phyloP scores from a whole-genome alignment of 2,113 vertebrate genomes.

The Copsychus sechellarum region DNA sequence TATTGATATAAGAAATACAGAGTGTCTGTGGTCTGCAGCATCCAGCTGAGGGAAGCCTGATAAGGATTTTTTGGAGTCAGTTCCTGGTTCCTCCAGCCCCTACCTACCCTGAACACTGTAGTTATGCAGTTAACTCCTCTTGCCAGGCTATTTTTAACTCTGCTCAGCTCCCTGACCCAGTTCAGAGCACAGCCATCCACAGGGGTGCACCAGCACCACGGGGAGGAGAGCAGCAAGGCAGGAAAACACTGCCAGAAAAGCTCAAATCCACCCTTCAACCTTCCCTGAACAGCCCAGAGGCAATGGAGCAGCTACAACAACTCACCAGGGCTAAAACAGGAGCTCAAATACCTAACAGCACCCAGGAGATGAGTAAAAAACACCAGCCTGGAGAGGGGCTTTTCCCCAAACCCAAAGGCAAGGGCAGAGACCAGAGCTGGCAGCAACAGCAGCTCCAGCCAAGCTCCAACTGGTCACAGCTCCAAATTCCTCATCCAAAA shows the following conservation, averaged over 20 bases:
- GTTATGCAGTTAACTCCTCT: neutral
- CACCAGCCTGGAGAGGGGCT: neutral
- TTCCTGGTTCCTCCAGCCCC: neutral
- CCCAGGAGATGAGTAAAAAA: neutral
- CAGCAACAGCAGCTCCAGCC: neutral
- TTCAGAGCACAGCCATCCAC: neutral
- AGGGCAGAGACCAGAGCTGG: neutral
- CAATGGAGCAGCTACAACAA: accelerated
- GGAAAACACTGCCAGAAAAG: neutral
- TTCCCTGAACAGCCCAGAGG: accelerated
- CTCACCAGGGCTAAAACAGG: neutral
- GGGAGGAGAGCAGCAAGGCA: neutral
- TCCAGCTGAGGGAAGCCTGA: neutral
- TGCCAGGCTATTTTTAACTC: slow-evolving; percentile 35
- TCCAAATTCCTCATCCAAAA: neutral
- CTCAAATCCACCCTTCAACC: neutral
- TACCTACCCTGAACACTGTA: neutral
- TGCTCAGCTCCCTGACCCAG: slow-evolving; percentile 52
- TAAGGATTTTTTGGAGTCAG: neutral
- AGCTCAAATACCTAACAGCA: neutral
- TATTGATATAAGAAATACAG: neutral
- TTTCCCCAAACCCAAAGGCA: too few relatives aligned
- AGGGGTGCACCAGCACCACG: neutral
- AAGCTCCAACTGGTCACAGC: neutral
- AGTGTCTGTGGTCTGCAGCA: too few relatives aligned